Base-by-base conservation (phyloP, 2,888 invertebrate species). In the Dugesia japonica region DNA sequence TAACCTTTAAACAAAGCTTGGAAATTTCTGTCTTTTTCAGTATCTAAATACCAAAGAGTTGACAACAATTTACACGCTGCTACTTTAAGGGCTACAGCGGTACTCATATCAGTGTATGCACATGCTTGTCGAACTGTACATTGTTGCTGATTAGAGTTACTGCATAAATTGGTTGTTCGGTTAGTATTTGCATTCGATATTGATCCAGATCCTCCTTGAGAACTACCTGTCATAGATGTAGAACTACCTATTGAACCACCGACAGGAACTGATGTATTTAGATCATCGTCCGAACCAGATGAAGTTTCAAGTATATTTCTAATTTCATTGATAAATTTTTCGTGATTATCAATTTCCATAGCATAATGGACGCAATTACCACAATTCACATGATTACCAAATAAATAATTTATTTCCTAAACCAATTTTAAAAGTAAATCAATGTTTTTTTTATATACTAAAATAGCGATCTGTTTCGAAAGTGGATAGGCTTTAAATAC, bases 401-500 rank as follows among this genome's bases (percentile, higher is more conserved):
- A 75, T 26, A 75, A 73, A 42, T 75, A 75, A 56, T 75, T 75
- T 9, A 26, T 42, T 7, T 75, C 75, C 74, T 73, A 7, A n/a
- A n/a, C n/a, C n/a, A n/a, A n/a, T n/a, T n/a, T n/a, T n/a, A n/a
- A n/a, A n/a, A n/a, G n/a, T n/a, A n/a, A n/a, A n/a, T n/a, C n/a
- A n/a, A n/a, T n/a, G n/a, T n/a, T n/a, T n/a, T n/a, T n/a, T n/a
- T n/a, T n/a, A 79, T 80, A 79, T 76, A 84, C 84, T 92, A 97
- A 92, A 0, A 95, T 86, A 9, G 94, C 95, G 85, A 95, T 94
- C 85, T 95, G 95, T 0, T 92, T 92, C 82, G 92, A 93, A 0
- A 92, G 92, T 0, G 95, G 93, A 83, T 95, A 94, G 85, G 94
- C 94, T 26, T 92, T 88, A 0, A 95, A 86, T 42, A 93, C 86